Percentiles rank a stretch among this genome's conserved stretches.
Conservation (phyloP, 2,113 vertebrate genomes). For the Helogale parvula region DNA sequence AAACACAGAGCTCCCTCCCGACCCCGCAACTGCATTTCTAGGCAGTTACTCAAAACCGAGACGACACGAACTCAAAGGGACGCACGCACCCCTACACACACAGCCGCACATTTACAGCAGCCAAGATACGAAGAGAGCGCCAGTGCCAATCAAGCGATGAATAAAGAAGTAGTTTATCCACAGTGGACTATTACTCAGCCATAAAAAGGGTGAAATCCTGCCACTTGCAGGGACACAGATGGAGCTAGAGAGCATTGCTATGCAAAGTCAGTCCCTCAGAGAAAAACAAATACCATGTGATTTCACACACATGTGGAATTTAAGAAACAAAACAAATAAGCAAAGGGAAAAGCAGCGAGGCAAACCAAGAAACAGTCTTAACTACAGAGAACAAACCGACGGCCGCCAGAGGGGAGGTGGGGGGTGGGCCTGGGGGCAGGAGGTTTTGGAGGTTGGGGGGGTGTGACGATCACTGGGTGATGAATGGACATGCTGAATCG, state of each 20-base stretch:
- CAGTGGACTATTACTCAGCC: background rate
- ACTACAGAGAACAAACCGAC: background rate
- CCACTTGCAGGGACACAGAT: background rate
- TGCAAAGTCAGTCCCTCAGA: background rate
- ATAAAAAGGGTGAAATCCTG: background rate
- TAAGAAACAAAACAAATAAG: background rate
- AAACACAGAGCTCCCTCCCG: background rate
- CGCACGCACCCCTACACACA: background rate
- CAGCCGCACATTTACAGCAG: background rate
- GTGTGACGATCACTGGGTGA: background rate
- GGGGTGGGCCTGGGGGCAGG: too few species aligned
- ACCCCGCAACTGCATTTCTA: background rate
- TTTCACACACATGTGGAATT: background rate
- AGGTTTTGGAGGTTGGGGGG: background rate
- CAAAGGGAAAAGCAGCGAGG: background rate
- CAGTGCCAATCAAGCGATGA: background rate
- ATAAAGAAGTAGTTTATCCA: background rate
- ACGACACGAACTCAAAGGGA: background rate
- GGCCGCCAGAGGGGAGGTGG: background rate
- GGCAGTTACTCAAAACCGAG: background rate
- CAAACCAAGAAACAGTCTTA: background rate
- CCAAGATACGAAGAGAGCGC: background rate
- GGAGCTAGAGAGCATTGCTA: background rate
- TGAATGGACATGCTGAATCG: accelerated
- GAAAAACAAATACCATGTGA: background rate